Evolutionary conservation across 2,888 invertebrate genomes (phyloP).

Genomic region (Diploptera punctata): DNA sequence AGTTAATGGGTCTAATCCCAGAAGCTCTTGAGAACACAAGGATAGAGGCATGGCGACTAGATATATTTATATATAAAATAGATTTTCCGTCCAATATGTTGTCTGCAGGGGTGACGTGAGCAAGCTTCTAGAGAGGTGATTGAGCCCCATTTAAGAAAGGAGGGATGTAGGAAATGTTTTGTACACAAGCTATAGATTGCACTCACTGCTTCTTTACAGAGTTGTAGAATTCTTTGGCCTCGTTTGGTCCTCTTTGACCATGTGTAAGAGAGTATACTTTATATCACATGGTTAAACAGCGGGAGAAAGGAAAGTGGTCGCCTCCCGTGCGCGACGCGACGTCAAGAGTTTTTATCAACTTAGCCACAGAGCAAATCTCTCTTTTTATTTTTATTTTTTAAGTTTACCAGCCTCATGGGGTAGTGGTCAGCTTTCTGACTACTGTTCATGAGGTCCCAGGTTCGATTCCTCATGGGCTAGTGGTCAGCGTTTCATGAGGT

Average conservation of each 20-base stretch:
- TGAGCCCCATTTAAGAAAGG: not conserved
- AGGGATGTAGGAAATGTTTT: not conserved
- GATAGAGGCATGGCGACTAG: not conserved
- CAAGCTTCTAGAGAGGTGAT: not conserved
- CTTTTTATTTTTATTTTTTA: too few relatives aligned
- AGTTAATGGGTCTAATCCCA: not conserved
- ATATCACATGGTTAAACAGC: slow-evolving; percentile 4
- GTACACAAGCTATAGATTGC: slow-evolving; percentile 6
- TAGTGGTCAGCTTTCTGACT: too few relatives aligned
- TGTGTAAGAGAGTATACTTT: not conserved
- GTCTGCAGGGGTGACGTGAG: too few relatives aligned
- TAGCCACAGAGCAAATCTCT: slow-evolving; percentile 5
- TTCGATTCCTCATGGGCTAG: too few relatives aligned
- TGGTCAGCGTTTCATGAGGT: too few relatives aligned
- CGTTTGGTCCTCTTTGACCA: slow-evolving; percentile 10
- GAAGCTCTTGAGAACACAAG: not conserved
- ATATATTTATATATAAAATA: slow-evolving; percentile 7
- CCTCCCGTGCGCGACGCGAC: slow-evolving; percentile 16
- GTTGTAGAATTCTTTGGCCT: not conserved
- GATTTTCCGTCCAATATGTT: not conserved
- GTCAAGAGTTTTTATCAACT: not conserved
- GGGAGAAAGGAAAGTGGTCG: not conserved
- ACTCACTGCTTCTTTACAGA: not conserved
- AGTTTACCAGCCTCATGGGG: too few relatives aligned
- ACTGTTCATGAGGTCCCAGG: too few relatives aligned